Conservation (phyloP, 1,140 invertebrate genomes). For the Calliopsis andreniformis region DNA sequence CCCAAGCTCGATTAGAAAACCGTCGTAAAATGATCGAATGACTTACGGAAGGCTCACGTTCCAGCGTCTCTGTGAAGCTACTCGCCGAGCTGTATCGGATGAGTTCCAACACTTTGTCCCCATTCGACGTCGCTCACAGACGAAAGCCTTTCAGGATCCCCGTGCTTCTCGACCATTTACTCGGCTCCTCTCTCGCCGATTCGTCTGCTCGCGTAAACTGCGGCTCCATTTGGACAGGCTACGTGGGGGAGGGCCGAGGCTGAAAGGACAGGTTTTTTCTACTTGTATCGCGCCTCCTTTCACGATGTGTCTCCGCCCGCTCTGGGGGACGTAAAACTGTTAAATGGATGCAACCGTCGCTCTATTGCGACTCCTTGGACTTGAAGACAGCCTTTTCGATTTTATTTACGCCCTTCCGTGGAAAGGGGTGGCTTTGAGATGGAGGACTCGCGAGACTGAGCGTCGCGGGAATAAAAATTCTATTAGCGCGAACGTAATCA, state of each 20-base stretch:
- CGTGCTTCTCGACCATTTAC: neutral
- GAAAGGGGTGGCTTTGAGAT: neutral
- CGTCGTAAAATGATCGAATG: no score
- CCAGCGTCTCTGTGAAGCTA: no score
- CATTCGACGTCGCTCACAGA: neutral
- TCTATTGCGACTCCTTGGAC: neutral
- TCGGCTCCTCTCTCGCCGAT: neutral
- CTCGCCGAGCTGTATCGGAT: neutral
- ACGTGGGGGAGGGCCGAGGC: neutral
- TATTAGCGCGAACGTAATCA: slow-evolving; percentile 42
- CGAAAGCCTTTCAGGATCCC: neutral
- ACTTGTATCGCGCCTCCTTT: slow-evolving; percentile 9
- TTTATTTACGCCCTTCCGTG: slow-evolving; percentile 1
- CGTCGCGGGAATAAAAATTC: slow-evolving; percentile 43
- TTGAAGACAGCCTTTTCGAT: slow-evolving; percentile 1
- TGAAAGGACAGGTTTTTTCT: slow-evolving; percentile 5
- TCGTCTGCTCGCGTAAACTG: neutral
- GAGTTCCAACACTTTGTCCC: slow-evolving; percentile 9
- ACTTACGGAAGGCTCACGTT: no score
- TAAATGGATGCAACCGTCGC: neutral
- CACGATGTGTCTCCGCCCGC: neutral
- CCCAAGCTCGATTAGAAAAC: neutral
- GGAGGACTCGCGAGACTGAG: neutral
- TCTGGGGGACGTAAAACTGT: slow-evolving; percentile 1
- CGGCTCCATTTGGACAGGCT: neutral